Base-by-base conservation (phyloP, 2,888 invertebrate genomes). In the Meghimatium bilineatum region DNA sequence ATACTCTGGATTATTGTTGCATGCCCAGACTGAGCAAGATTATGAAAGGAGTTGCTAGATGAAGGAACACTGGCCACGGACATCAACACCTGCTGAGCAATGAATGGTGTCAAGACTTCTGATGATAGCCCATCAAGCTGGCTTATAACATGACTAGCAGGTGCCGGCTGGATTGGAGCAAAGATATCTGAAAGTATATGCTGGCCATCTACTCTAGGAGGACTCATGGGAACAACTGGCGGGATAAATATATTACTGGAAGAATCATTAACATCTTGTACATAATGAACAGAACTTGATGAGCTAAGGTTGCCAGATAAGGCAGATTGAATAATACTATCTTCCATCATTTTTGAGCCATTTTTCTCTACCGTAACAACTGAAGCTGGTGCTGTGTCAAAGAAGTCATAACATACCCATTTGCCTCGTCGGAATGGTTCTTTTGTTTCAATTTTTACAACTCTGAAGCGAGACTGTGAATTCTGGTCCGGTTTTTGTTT, bases 381-480 rank as follows among this genome's bases (percentile, higher is more conserved):
- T 36, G 88, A 77, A n/a, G n/a, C n/a, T 84, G 95, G 95, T 79
- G 96, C 96, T 91, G 97, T 97, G 94, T 98, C 97, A 91, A 97
- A 95, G 94, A 97, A 98, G 94, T 98, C 98, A 96, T 97, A 97
- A 94, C 98, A 98, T 94, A 96, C 96, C 98, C 98, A 98, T 89
- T 98, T 95, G 44, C 98, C 98, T 84, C 98, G 95, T 89, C 96
- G 96, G 93, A 97, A 97, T 32, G 98, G 97, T 94, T 97, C 97
- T n/a, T 97, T 97, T 90, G 97, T 97, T 94, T 97, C 97, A 90
- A 98, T 97, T 95, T 98, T 98, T 67, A 98, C 98, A 90, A 98
- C 97, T 95, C 97, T 97, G 94, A 98, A 98, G 88, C 98, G 95
- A 94, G 95, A 93, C 80, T 92, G 92, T 86, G 77, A 82, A 84